These are phyloP conservation scores for Rhagoletis pomonella DNA, from an alignment of 1,140 invertebrate genomes.

Conservation along the genomic window DNA sequence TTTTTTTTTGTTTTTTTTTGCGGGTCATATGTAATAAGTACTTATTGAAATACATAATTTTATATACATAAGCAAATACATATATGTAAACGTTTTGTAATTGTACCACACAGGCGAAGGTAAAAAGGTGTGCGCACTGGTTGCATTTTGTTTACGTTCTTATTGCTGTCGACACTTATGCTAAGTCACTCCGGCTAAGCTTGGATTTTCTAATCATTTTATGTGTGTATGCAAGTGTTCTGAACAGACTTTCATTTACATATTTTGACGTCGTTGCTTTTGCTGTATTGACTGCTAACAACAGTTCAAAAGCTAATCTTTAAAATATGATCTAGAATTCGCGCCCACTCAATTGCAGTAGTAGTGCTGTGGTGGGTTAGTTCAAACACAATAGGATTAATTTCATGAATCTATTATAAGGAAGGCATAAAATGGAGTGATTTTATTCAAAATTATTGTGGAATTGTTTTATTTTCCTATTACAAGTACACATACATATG, in stretches of 20 bases:
- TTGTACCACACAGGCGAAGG: slow-evolving; percentile 72
- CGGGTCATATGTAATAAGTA: neutral
- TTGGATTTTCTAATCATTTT: neutral
- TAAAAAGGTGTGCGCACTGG: slow-evolving; percentile 54
- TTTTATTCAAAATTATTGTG: too few relatives aligned
- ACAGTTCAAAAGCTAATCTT: slow-evolving; percentile 42
- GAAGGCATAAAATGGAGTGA: neutral
- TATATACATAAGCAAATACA: neutral
- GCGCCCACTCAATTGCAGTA: slow-evolving; percentile 66
- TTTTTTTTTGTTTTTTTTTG: neutral
- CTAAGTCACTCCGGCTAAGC: neutral
- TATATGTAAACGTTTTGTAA: slow-evolving; percentile 62
- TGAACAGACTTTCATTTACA: neutral
- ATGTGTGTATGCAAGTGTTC: neutral
- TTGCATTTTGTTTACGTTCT: slow-evolving; percentile 9
- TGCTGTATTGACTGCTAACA: neutral
- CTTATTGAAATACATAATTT: too few relatives aligned
- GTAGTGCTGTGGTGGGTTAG: neutral
- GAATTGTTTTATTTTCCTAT: too few relatives aligned
- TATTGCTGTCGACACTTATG: neutral
- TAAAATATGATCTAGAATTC: slow-evolving; percentile 71
- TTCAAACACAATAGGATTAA: neutral
- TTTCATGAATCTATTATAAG: neutral
- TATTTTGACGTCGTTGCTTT: neutral
- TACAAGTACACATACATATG: too few relatives aligned